phyloP scores from a whole-genome alignment of 2,113 vertebrate genomes.

The Aegithalos caudatus region DNA sequence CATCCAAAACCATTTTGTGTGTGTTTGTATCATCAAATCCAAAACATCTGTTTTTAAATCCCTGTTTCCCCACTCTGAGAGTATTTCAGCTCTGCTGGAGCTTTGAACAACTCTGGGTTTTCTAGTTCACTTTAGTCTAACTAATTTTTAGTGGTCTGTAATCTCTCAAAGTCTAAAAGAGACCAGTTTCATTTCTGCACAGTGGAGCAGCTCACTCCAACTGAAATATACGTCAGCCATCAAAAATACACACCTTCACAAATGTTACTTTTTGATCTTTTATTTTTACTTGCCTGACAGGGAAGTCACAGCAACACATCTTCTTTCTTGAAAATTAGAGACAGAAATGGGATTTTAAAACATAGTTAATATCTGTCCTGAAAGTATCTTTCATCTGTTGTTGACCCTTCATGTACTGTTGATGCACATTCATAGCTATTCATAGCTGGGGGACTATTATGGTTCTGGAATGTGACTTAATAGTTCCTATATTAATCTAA shows the following conservation, averaged over 20 bases:
- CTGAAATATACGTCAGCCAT: neutral
- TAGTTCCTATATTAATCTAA: neutral
- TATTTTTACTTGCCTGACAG: neutral
- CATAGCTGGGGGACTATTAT: neutral
- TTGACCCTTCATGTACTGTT: neutral
- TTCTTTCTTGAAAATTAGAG: neutral
- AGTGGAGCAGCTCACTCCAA: neutral
- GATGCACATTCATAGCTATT: neutral
- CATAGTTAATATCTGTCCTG: neutral
- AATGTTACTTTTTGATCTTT: neutral
- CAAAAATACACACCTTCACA: neutral
- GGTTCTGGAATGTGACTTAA: neutral
- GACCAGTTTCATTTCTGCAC: neutral
- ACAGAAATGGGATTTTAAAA: neutral
- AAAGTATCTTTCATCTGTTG: neutral
- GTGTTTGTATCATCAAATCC: neutral
- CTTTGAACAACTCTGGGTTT: neutral
- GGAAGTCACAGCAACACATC: neutral
- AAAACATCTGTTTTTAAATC: neutral
- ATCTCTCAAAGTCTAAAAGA: neutral
- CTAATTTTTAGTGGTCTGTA: neutral
- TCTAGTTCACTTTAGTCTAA: neutral
- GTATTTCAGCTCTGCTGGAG: neutral
- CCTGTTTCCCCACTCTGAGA: neutral
- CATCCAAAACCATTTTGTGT: neutral